Conservation (phyloP, 1,140 invertebrate genomes). For the Drosophila neocordata region DNA sequence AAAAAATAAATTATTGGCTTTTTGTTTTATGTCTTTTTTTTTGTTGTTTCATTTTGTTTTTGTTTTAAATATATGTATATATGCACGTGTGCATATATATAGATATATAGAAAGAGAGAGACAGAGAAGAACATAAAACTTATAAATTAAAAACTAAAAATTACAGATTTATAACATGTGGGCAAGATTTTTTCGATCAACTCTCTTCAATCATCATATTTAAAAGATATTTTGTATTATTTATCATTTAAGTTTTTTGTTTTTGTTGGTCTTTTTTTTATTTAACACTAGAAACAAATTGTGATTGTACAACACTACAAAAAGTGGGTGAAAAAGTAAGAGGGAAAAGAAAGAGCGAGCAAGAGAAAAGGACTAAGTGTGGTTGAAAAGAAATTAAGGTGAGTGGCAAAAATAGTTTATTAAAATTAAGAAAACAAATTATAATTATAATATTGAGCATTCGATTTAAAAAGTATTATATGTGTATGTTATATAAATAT, state of each 20-base stretch:
- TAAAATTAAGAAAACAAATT: slow-evolving; percentile 65
- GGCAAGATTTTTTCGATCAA: slow-evolving; percentile 74
- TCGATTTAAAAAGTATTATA: slow-evolving; percentile 28
- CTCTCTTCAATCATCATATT: slow-evolving; percentile 63
- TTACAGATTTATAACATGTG: slow-evolving; percentile 78
- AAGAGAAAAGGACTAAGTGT: not conserved
- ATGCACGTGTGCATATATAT: slow-evolving; percentile 41
- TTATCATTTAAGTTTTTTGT: slow-evolving; percentile 46
- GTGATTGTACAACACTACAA: slow-evolving; percentile 73
- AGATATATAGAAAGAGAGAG: slow-evolving; percentile 61
- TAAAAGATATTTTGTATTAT: slow-evolving; percentile 48
- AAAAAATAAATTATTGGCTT: slow-evolving; percentile 82
- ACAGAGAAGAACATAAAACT: slow-evolving; percentile 78
- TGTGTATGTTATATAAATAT: not conserved
- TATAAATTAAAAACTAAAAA: slow-evolving; percentile 64
- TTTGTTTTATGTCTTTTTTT: slow-evolving; percentile 26
- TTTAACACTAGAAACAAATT: slow-evolving; percentile 75
- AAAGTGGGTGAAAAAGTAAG: slow-evolving; percentile 40
- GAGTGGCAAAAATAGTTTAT: slow-evolving; percentile 15
- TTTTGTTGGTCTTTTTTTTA: slow-evolving; percentile 38
- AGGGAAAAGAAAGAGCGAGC: slow-evolving; percentile 32
- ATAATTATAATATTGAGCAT: slow-evolving; percentile 73
- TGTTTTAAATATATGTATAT: slow-evolving; percentile 43
- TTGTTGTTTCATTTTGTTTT: not conserved
- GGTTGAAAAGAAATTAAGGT: not conserved